These are phyloP conservation scores for Epiblema foenella DNA, from an alignment of 2,888 invertebrate species.

Conservation along the genomic window DNA sequence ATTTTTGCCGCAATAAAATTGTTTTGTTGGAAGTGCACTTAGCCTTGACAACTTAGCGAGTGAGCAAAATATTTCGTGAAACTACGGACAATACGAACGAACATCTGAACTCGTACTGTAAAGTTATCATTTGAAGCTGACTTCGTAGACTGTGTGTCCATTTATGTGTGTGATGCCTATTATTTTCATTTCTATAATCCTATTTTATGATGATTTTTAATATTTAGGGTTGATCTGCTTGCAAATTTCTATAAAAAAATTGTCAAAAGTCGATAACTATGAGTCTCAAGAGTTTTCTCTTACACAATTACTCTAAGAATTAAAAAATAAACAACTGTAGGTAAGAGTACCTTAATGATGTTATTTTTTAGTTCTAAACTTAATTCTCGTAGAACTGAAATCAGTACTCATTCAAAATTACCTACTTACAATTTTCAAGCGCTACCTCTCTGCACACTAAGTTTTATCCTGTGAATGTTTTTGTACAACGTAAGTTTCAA, in stretches of 20 bases:
- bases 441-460: slow-evolving; percentile 60
- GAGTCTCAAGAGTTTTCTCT: too few relatives aligned
- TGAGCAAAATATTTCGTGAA: slow-evolving; percentile 55
- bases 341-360: background rate
- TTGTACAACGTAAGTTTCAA: slow-evolving; percentile 55
- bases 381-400: slow-evolving; percentile 63
- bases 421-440: slow-evolving; percentile 68
- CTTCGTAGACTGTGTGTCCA: background rate
- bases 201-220: too few relatives aligned
- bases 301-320: too few relatives aligned
- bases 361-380: slow-evolving; percentile 51
- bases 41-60: slow-evolving; percentile 53
- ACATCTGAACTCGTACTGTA: background rate
- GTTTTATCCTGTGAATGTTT: slow-evolving; percentile 60
- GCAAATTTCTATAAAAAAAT: too few relatives aligned
- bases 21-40: slow-evolving; percentile 50
- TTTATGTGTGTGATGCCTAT: background rate
- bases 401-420: slow-evolving; percentile 66
- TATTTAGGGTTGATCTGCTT: too few relatives aligned
- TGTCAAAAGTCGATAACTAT: too few relatives aligned
- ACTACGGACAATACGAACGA: slow-evolving; percentile 19
- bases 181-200: background rate
- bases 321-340: too few relatives aligned
- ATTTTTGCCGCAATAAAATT: slow-evolving; percentile 51
- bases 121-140: background rate